Evolutionary conservation across 2,888 invertebrate genomes (phyloP).

Genomic region (Ctena decussata): DNA sequence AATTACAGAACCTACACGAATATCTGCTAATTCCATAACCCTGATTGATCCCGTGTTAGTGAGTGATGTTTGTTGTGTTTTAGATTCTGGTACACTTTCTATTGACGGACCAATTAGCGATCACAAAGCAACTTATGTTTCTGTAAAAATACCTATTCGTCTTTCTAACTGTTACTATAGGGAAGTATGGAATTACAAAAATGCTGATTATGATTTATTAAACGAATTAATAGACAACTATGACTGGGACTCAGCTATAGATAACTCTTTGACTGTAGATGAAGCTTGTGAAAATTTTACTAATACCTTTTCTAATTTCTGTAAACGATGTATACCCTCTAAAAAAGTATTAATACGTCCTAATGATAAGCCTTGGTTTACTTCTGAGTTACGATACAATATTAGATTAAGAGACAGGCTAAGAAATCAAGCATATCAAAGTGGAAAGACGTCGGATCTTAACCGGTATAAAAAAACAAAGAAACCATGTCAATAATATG

Average conservation of each 20-base stretch:
- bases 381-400: neutral
- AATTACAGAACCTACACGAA: neutral
- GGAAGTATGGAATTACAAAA: neutral
- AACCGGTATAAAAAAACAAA: neutral
- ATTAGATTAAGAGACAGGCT: neutral
- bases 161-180: neutral
- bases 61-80: neutral
- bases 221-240: neutral
- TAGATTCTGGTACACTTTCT: neutral
- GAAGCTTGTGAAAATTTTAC: neutral
- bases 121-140: neutral
- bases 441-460: too few relatives aligned
- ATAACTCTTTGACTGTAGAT: neutral
- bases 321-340: neutral
- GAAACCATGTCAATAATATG: neutral
- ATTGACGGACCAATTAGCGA: neutral
- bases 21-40: neutral
- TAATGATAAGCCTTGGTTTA: neutral
- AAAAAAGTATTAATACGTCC: neutral
- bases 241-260: neutral
- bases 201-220: neutral
- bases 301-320: neutral
- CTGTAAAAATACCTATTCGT: neutral
- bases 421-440: too few relatives aligned
- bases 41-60: neutral